Evolutionary conservation across 2,888 invertebrate genomes (phyloP).

Genomic region (Epiblema foenella): DNA sequence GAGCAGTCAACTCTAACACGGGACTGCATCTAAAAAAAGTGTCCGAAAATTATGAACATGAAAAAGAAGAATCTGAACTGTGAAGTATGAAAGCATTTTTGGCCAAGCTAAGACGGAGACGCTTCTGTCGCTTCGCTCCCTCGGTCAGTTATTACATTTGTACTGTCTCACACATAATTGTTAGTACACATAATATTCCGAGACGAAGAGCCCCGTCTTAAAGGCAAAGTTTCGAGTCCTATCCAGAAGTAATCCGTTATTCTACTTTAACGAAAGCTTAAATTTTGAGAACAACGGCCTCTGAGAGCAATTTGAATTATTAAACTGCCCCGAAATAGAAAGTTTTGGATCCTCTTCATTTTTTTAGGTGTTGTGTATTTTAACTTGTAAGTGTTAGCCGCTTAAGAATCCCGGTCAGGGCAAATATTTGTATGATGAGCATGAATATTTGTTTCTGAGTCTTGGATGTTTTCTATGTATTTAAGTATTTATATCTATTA

Average conservation of each 20-base stretch:
- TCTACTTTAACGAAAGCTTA: slow-evolving; percentile 43
- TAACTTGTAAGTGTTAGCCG: slow-evolving; percentile 11
- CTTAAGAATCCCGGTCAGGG: too few relatives aligned
- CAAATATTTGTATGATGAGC: too few relatives aligned
- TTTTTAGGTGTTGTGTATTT: slow-evolving; percentile 12
- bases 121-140: too few relatives aligned
- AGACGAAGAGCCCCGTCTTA: neutral
- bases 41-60: too few relatives aligned
- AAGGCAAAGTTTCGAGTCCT: slow-evolving; percentile 22
- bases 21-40: too few relatives aligned
- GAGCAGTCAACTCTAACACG: too few relatives aligned
- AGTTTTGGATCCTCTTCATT: slow-evolving; percentile 18
- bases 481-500: too few relatives aligned
- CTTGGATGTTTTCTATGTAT: too few relatives aligned
- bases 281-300: slow-evolving; percentile 32
- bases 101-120: too few relatives aligned
- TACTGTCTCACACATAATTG: neutral
- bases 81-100: too few relatives aligned
- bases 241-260: slow-evolving; percentile 39
- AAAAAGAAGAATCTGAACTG: too few relatives aligned
- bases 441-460: too few relatives aligned
- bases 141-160: neutral
- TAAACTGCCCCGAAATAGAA: slow-evolving; percentile 30
- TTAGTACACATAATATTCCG: neutral
- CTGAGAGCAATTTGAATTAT: slow-evolving; percentile 45